Evolutionary conservation across 2,888 invertebrate species (phyloP), one percentile per base, ranked within the genome.

Genomic region (Tenodera sinensis): DNA sequence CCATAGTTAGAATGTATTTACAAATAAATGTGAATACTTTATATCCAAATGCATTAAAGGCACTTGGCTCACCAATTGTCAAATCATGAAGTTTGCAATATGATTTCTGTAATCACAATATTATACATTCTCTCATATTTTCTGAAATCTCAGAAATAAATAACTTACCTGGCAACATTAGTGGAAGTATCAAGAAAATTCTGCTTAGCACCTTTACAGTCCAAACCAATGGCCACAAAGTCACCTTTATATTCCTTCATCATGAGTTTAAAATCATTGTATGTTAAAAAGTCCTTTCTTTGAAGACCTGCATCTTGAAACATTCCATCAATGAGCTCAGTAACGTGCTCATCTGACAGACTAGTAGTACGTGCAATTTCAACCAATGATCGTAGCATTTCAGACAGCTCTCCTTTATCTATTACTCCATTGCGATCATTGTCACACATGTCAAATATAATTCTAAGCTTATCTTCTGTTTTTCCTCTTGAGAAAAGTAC

Each of bases 361-460:
- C 98, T 98, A 0, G 98, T 98, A 0, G 98, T 98, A 91, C 98
- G 95, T 0, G 98, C 98, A 89, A 98, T 98, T 93, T 98, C 98
- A 0, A 98, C 98, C 47, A 98, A 93, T 0, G 98, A 98, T 28
- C 98, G 94, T 92, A 99, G 94, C 97, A 99, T 98, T 93, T 98
- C 98, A 30, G 97, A 98, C 28, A 99, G 94, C 92, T 99, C 98
- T 2, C 96, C 97, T 92, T 98, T 98, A 92, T 98, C 98, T 89
- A 99, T 99, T 0, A 98, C 97, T 0, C 98, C 98, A 92, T 98
- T 98, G 27, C 98, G 96, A 92, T 99, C 98, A 91, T 98, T 97
- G 92, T 99, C 99, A 92, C 99, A 99, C 99, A 99, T 99, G 93
- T 99, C 98, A 92, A 99, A 99, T 91, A 99, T 98, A 71, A 99